These are phyloP conservation scores for Suillia variegata DNA, from an alignment of 2,888 invertebrate species.

Conservation along the genomic window DNA sequence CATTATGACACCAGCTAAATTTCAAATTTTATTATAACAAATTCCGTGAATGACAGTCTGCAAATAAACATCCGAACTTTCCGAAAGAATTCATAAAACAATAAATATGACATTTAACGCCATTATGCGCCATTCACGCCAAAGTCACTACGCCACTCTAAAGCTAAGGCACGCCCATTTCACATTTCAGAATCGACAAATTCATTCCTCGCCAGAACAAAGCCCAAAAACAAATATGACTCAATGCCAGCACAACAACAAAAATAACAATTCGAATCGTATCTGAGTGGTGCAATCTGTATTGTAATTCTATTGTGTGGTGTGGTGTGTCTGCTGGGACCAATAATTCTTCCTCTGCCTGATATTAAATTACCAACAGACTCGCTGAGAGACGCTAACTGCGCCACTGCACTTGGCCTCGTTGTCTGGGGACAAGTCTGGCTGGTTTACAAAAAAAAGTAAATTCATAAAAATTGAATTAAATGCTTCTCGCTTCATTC, in stretches of 20 bases:
- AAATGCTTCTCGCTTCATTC: neutral
- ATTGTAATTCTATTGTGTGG: neutral
- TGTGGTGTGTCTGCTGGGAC: neutral
- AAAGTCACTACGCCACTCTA: too few relatives aligned
- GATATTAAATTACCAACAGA: conserved; percentile 5
- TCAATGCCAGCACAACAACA: too few relatives aligned
- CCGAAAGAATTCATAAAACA: conserved; percentile 21
- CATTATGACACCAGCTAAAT: too few relatives aligned
- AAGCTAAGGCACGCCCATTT: conserved; percentile 5
- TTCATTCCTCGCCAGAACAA: neutral
- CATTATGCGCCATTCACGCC: conserved; percentile 11
- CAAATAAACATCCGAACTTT: too few relatives aligned
- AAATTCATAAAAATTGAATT: neutral
- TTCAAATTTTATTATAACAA: too few relatives aligned
- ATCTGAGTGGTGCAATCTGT: conserved; percentile 7
- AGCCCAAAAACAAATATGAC: conserved; percentile 35
- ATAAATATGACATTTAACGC: conserved; percentile 54
- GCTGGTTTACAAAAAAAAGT: neutral
- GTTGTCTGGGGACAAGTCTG: conserved; percentile 14
- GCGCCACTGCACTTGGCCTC: neutral
- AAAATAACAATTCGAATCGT: too few relatives aligned
- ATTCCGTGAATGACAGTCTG: too few relatives aligned
- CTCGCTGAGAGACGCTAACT: too few relatives aligned
- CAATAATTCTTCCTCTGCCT: conserved; percentile 12
- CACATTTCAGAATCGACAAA: neutral